A percentile compares a stretch with the other conserved stretches of the same genome.
phyloP scores from a whole-genome alignment of 1,140 invertebrate genomes.

The Temnothorax curvispinosus region DNA sequence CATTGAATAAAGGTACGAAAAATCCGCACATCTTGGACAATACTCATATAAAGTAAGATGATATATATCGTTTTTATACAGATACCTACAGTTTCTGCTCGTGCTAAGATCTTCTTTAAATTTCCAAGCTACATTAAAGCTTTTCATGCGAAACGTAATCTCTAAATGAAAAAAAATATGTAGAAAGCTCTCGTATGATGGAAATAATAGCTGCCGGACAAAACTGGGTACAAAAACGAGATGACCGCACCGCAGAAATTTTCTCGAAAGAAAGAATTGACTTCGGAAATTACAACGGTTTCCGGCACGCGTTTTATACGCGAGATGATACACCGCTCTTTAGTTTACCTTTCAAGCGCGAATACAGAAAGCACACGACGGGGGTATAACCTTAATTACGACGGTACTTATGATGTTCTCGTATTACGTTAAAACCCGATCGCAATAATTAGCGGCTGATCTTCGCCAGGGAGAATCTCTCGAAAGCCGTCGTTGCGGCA shows the following conservation, averaged over 20 bases:
- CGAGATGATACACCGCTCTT: background rate
- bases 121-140: background rate
- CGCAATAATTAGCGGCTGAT: constrained; percentile 49
- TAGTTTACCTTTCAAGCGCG: background rate
- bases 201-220: constrained; percentile 6
- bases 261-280: background rate
- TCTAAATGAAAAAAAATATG: background rate
- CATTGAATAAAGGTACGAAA: background rate
- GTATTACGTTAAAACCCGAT: constrained; percentile 43
- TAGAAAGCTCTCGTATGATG: background rate
- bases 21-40: constrained; percentile 46
- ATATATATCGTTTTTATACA: constrained; percentile 42
- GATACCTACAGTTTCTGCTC: constrained; percentile 24
- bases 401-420: constrained; percentile 10
- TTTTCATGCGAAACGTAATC: background rate
- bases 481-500: constrained; percentile 13
- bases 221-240: constrained; percentile 6
- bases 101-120: constrained; percentile 12
- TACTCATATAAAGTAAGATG: constrained; percentile 48
- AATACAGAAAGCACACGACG: constrained; percentile 5
- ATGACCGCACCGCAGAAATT: background rate
- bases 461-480: constrained; percentile 22
- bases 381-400: constrained; percentile 36
- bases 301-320: background rate
- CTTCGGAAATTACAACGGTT: background rate